These are phyloP conservation scores for Gadopsis marmoratus DNA, from an alignment of 2,797 vertebrate genomes.

Conservation along the genomic window DNA sequence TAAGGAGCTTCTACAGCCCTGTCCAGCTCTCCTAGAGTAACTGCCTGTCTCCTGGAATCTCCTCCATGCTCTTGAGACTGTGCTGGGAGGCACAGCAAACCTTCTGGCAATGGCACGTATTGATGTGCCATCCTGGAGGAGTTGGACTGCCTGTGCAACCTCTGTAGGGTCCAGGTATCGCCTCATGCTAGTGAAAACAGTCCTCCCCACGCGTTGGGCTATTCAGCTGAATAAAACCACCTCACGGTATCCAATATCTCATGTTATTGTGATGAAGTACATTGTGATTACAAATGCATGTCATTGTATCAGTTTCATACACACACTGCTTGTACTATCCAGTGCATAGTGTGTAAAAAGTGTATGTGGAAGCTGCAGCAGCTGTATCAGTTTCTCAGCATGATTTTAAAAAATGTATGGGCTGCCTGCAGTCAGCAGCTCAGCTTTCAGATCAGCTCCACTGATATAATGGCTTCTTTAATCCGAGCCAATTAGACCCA, in stretches of 20 bases:
- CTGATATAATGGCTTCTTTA: constrained; percentile 75
- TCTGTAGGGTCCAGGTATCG: too few species aligned
- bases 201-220: neutral
- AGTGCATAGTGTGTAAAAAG: constrained; percentile 8
- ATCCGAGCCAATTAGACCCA: constrained; percentile 78
- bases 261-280: constrained; percentile 4
- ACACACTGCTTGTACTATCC: neutral
- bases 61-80: too few species aligned
- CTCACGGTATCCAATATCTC: neutral
- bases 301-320: constrained; percentile 20
- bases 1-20: too few species aligned
- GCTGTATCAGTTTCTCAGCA: constrained; percentile 54
- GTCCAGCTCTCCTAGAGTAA: too few species aligned
- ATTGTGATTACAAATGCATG: neutral
- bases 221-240: constrained; percentile 1
- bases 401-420: constrained; percentile 25
- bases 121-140: too few species aligned
- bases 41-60: too few species aligned
- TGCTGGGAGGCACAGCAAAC: too few species aligned
- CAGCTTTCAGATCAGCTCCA: constrained; percentile 69
- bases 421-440: constrained; percentile 51
- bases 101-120: too few species aligned
- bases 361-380: constrained; percentile 32
- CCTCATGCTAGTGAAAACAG: too few species aligned
- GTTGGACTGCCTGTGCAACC: too few species aligned